Evolutionary conservation across 1,140 invertebrate genomes (phyloP).

Genomic region (Anoplophora glabripennis): DNA sequence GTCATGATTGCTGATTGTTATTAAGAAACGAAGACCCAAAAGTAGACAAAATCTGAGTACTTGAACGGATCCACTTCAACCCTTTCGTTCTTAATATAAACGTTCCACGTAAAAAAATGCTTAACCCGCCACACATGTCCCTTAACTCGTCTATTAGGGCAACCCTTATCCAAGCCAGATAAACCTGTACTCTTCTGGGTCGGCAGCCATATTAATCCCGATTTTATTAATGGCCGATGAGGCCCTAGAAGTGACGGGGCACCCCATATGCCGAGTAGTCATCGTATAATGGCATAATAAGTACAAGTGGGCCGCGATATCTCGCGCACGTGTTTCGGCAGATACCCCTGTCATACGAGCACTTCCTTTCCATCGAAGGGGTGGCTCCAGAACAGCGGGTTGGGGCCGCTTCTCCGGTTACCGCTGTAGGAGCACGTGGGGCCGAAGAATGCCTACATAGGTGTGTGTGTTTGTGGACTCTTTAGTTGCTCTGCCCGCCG

Average conservation of each 20-base stretch:
- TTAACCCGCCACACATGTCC: not conserved
- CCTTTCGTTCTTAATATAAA: not conserved
- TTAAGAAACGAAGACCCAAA: no score
- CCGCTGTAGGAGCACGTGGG: no score
- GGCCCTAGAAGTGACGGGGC: not conserved
- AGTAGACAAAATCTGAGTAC: not conserved
- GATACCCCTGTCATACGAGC: slow-evolving; percentile 31
- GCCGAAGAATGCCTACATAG: no score
- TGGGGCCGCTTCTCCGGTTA: no score
- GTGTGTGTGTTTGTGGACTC: no score
- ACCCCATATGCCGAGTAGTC: not conserved
- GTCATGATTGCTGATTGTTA: no score
- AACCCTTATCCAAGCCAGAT: not conserved
- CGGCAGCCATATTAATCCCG: slow-evolving; percentile 9
- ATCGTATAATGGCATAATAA: not conserved
- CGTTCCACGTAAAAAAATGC: not conserved
- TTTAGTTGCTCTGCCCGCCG: no score
- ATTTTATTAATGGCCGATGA: slow-evolving; percentile 7
- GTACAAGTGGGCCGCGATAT: slow-evolving; percentile 29
- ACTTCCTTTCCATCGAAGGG: slow-evolving; percentile 32
- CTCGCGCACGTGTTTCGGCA: slow-evolving; percentile 29
- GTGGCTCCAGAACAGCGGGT: no score
- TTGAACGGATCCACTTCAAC: not conserved
- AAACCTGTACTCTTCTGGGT: slow-evolving; percentile 2
- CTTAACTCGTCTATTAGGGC: not conserved